Evolutionary conservation across 2,113 vertebrate genomes (phyloP).

Genomic region (Forbesichthys agassizii): DNA sequence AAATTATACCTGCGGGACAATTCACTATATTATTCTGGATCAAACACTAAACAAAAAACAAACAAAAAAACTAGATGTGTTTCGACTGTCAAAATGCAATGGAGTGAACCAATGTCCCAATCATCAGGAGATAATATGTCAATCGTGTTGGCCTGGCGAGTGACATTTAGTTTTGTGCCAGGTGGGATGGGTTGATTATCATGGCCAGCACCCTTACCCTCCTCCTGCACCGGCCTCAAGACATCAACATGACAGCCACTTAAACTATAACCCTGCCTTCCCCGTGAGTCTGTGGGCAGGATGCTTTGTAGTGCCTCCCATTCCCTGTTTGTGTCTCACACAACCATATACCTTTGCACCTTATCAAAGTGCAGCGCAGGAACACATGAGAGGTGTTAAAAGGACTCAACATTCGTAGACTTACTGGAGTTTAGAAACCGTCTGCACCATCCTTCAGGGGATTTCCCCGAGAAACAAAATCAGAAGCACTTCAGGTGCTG

Average conservation of each 20-base stretch:
- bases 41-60: not conserved
- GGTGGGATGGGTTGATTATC: conserved; percentile 18
- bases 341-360: conserved; percentile 62
- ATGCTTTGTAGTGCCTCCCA: conserved; percentile 49
- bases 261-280: conserved; percentile 54
- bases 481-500: too few relatives aligned
- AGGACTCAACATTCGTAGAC: not conserved
- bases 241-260: conserved; percentile 51
- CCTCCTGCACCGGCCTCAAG: conserved; percentile 9
- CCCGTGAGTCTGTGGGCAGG: conserved; percentile 33
- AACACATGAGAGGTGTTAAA: not conserved
- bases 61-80: not conserved
- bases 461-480: too few relatives aligned
- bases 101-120: not conserved
- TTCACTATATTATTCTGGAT: not conserved
- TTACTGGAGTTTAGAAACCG: not conserved
- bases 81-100: not conserved
- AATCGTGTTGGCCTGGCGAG: not conserved
- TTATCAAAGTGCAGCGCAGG: conserved; percentile 31
- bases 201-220: conserved; percentile 12
- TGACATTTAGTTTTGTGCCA: conserved; percentile 31
- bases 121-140: not conserved
- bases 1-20: not conserved
- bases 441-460: not conserved
- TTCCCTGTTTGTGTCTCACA: conserved; percentile 64